Conservation (phyloP, 2,888 invertebrate genomes). For the Meteorus colon region DNA sequence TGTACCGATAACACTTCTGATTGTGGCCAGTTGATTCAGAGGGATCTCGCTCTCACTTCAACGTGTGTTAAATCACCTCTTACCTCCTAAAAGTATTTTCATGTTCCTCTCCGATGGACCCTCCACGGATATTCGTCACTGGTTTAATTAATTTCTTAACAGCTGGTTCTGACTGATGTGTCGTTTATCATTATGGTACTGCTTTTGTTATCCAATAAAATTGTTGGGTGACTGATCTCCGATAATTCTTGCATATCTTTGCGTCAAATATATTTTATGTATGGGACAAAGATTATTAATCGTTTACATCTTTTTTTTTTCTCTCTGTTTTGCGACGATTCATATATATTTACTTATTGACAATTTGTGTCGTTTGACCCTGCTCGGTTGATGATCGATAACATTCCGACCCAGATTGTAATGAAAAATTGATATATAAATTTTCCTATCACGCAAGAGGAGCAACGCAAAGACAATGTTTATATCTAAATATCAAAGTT, state of each 20-base stretch:
- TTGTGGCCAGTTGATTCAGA: slow-evolving; percentile 12
- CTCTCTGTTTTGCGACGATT: not conserved
- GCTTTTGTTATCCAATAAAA: slow-evolving; percentile 1
- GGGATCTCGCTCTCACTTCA: slow-evolving; percentile 19
- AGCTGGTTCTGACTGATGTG: slow-evolving; percentile 1
- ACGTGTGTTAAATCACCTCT: slow-evolving; percentile 46
- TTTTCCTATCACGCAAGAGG: not conserved
- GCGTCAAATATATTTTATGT: not conserved
- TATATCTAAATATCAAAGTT: not conserved
- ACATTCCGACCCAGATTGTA: not conserved
- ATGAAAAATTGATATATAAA: not conserved
- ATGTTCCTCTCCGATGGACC: slow-evolving; percentile 19
- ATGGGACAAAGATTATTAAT: not conserved
- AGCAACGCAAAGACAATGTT: not conserved
- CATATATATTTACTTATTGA: not conserved
- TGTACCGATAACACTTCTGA: slow-evolving; percentile 8
- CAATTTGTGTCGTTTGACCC: slow-evolving; percentile 4
- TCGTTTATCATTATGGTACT: not conserved
- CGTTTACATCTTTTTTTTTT: not conserved
- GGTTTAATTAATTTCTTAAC: slow-evolving; percentile 8
- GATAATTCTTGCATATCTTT: not conserved
- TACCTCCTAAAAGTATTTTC: slow-evolving; percentile 54
- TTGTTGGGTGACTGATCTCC: not conserved
- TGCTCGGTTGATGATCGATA: not conserved
- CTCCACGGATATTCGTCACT: not conserved